Conservation (phyloP, 1,140 invertebrate genomes). For the Drosophila punjabiensis region DNA sequence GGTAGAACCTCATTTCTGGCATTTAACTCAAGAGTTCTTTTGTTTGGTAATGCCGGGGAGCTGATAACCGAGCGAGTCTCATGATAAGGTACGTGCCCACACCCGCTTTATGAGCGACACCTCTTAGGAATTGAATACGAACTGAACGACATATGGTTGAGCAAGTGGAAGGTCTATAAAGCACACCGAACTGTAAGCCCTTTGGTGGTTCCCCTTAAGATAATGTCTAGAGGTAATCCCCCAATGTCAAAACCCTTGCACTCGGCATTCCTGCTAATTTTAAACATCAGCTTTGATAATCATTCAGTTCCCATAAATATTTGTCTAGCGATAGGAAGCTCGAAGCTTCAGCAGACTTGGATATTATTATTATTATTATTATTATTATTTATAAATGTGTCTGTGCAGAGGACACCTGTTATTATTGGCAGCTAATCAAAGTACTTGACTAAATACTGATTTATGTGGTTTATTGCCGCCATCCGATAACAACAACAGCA, state of each 20-base stretch:
- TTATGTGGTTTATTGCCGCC: slow-evolving; percentile 42
- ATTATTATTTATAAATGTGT: not conserved
- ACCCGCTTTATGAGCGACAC: slow-evolving; percentile 1
- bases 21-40: slow-evolving; percentile 19
- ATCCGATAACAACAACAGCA: slow-evolving; percentile 12
- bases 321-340: not conserved
- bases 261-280: slow-evolving; percentile 2
- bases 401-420: slow-evolving; percentile 43
- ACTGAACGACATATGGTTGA: not conserved
- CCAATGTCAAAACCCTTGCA: slow-evolving; percentile 20
- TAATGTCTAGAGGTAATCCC: slow-evolving; percentile 5
- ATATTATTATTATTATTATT: not conserved
- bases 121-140: not conserved
- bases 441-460: slow-evolving; percentile 63
- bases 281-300: slow-evolving; percentile 11
- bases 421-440: slow-evolving; percentile 53
- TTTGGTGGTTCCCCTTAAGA: not conserved
- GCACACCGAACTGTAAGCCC: not conserved
- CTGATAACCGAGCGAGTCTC: slow-evolving; percentile 27
- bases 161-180: not conserved
- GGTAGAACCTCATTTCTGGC: slow-evolving; percentile 4
- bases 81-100: slow-evolving; percentile 36
- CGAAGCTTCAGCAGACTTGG: not conserved
- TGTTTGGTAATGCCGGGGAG: slow-evolving; percentile 10
- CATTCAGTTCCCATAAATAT: slow-evolving; percentile 2